These are phyloP conservation scores for Strigamia transsilvanica DNA, from an alignment of 2,888 invertebrate species.

Conservation along the genomic window DNA sequence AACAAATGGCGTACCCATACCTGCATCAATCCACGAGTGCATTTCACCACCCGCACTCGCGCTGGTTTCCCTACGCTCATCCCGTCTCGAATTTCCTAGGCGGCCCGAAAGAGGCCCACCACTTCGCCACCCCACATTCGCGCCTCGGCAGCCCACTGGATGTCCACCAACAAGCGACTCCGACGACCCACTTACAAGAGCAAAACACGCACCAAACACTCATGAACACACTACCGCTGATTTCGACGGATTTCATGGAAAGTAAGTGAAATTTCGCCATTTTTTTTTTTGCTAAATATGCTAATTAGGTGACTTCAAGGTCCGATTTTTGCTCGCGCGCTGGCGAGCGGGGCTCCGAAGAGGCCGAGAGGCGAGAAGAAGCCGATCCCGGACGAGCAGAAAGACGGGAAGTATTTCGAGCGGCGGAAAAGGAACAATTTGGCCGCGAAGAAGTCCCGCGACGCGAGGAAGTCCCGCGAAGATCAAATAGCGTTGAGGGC, in stretches of 20 bases:
- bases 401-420: constrained; percentile 90
- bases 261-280: background rate
- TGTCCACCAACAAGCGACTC: background rate
- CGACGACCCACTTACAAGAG: background rate
- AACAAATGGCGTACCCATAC: constrained; percentile 1
- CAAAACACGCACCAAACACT: background rate
- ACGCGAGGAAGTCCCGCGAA: constrained; percentile 84
- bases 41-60: background rate
- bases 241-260: background rate
- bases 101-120: background rate
- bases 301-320: constrained; percentile 18
- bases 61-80: background rate
- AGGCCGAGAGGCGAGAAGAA: constrained; percentile 82
- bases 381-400: constrained; percentile 84
- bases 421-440: constrained; percentile 85
- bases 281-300: background rate
- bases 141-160: background rate
- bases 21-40: background rate
- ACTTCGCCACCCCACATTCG: background rate
- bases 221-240: background rate
- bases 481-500: constrained; percentile 88
- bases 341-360: constrained; percentile 60
- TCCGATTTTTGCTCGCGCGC: constrained; percentile 58
- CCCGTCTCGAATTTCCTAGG: background rate
- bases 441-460: constrained; percentile 90